Conservation (phyloP, 2,113 vertebrate species). For the Gobius niger region DNA sequence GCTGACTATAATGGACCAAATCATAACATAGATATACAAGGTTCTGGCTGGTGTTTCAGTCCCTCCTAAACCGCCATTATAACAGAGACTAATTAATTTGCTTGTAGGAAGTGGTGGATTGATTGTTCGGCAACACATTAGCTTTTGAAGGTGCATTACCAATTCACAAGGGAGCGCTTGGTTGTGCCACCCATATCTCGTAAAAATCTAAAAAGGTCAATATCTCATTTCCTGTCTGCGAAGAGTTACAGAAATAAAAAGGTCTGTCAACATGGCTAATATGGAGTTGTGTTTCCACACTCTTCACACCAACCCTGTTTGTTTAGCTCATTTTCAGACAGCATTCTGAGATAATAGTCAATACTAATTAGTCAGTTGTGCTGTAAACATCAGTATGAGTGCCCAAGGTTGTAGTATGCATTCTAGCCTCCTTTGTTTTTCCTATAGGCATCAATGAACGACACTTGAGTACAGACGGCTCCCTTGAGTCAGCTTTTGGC, state of each 20-base stretch:
- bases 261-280: no score
- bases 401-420: neutral
- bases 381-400: neutral
- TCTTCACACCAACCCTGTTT: no score
- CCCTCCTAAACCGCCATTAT: neutral
- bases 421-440: constrained; percentile 11
- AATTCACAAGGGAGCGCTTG: neutral
- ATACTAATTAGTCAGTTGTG: neutral
- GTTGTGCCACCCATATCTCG: neutral
- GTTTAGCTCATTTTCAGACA: no score
- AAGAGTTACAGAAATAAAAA: no score
- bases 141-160: constrained; percentile 13
- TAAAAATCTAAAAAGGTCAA: neutral
- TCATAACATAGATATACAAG: neutral
- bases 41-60: neutral
- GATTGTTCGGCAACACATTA: neutral
- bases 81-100: constrained; percentile 26
- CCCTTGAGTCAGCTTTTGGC: constrained; percentile 53
- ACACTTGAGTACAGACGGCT: constrained; percentile 17
- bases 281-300: no score
- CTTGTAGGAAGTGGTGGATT: constrained; percentile 1
- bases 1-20: neutral
- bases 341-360: neutral
- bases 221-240: neutral
- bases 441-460: constrained; percentile 36